Conservation (phyloP, 2,888 invertebrate genomes). For the Dysmachus trigonus region DNA sequence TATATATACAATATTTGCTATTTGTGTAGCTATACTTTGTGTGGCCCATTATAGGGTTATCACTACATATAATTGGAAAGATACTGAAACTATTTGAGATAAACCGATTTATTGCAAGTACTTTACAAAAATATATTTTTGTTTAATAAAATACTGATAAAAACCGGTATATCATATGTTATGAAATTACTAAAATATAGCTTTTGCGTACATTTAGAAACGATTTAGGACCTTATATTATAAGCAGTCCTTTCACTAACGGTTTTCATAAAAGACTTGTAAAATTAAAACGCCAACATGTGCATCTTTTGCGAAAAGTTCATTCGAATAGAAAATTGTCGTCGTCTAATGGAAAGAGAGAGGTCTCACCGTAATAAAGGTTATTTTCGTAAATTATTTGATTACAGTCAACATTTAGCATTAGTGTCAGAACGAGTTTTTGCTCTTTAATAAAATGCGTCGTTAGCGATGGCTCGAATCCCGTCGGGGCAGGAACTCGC, state of each 20-base stretch:
- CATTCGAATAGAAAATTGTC: not conserved
- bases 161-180: not conserved
- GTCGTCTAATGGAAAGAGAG: not conserved
- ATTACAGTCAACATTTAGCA: not conserved
- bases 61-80: no score
- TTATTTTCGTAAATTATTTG: not conserved
- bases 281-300: not conserved
- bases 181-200: not conserved
- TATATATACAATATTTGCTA: no score
- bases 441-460: not conserved
- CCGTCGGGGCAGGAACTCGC: not conserved
- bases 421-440: not conserved
- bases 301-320: not conserved
- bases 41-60: no score
- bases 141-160: not conserved
- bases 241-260: not conserved
- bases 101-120: no score
- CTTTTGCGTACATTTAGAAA: not conserved
- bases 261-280: not conserved
- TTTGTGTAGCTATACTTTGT: no score
- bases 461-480: not conserved
- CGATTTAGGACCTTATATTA: not conserved
- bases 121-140: no score
- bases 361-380: not conserved
- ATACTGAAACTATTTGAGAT: no score